Conservation (phyloP, 2,797 vertebrate genomes). For the Mormyrus proboscirostris region DNA sequence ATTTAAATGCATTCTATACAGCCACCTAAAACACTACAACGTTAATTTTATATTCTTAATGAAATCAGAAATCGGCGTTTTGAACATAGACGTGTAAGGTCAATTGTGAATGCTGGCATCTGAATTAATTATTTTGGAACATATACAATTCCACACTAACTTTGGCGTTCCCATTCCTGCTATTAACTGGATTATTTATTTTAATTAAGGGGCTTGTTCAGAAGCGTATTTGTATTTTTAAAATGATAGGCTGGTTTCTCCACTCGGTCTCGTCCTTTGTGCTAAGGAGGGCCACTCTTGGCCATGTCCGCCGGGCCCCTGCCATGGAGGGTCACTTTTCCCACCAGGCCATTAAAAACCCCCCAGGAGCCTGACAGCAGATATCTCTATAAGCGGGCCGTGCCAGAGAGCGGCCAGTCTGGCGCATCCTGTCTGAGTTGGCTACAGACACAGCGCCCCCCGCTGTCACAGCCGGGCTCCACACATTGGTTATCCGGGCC, state of each 20-base stretch:
- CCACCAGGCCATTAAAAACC: neutral
- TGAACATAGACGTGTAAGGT: neutral
- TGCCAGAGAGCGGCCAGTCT: neutral
- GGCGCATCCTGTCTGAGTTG: neutral
- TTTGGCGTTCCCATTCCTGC: neutral
- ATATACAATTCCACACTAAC: neutral
- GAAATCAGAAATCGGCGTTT: neutral
- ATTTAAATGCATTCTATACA: neutral
- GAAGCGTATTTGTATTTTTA: neutral
- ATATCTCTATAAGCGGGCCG: neutral
- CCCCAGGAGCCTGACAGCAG: neutral
- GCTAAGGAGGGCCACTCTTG: neutral
- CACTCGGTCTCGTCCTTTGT: neutral
- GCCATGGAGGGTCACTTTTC: neutral
- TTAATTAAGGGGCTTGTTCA: neutral
- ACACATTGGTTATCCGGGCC: neutral
- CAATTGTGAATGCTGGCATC: neutral
- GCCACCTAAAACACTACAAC: neutral
- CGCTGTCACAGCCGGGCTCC: neutral
- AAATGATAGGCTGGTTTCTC: neutral
- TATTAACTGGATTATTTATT: neutral
- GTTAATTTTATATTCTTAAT: neutral
- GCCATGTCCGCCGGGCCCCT: neutral
- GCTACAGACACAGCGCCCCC: neutral
- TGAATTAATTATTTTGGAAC: neutral